Evolutionary conservation across 2,797 vertebrate species (phyloP), one percentile per base, ranked within the genome.

Genomic region (Poeciliopsis presidionis): DNA sequence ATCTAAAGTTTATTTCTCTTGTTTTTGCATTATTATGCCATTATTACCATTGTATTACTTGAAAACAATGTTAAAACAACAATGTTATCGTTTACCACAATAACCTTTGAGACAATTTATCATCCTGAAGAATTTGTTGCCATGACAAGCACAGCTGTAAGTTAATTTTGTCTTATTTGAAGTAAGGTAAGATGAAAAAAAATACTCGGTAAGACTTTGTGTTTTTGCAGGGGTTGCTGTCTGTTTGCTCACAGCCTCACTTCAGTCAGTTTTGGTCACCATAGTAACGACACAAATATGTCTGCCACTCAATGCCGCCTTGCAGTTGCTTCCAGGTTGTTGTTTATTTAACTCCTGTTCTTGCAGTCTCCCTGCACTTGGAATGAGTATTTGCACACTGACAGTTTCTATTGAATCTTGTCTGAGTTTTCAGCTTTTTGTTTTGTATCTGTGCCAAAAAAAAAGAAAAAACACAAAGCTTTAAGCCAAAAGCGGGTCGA

Each of bases 251-350:
- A 75, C 83, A 73, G 81, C 83, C 45, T 80, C 86, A 78, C 87
- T 76, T 73, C 82, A 83, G 80, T 89, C 87, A 78, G 81, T 84
- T 83, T 80, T 51, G 76, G 81, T 92, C 91, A 81, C 93, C 86
- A 90, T 88, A 84, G 94, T 84, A 94, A 94, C 91, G 69, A 57
- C 86, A 89, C 88, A 86, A 91, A 89, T 65, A 87, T 82, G 87
- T 80, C 83, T 86, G 75, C 82, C 87, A 79, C 78, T 71, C 39
- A 83, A 84, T 83, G 84, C 80, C 63, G 84, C 80, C 63, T 76
- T 9, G 6, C 84, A 85, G 86, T 85, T 85, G 82, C 63, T 63
- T 63, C 18, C 33, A 63, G 84, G 77, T 83, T 78, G 76, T 82
- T 76, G 46, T 83, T 81, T 30, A 36, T 76, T 76, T 53, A 80